phyloP scores from a whole-genome alignment of 2,113 vertebrate species.

The Stegostoma tigrinum region DNA sequence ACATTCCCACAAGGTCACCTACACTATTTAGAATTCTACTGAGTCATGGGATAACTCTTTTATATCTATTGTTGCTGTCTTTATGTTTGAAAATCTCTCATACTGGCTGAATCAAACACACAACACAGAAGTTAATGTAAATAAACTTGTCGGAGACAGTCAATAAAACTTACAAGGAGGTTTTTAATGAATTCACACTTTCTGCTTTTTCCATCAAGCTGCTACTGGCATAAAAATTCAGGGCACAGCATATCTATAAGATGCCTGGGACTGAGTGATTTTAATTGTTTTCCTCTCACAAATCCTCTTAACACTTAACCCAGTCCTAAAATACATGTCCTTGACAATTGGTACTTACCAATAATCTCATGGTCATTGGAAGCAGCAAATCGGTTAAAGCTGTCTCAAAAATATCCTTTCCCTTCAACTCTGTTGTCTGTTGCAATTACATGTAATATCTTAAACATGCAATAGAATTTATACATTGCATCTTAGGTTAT shows the following conservation, averaged over 20 bases:
- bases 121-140: background rate
- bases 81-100: constrained; percentile 9
- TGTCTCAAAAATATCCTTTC: background rate
- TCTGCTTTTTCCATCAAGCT: background rate
- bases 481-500: background rate
- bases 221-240: constrained; percentile 8
- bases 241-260: background rate
- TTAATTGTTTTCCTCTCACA: constrained; percentile 24
- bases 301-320: background rate
- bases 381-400: background rate
- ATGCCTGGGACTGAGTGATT: background rate
- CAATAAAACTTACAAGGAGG: background rate
- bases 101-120: background rate
- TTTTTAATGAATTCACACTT: constrained; percentile 1
- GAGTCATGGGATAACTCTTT: background rate
- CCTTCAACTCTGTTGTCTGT: background rate
- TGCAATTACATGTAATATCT: background rate
- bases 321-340: background rate
- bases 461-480: background rate
- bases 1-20: background rate
- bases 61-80: background rate
- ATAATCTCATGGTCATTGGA: background rate
- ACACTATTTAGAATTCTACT: background rate
- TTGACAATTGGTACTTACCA: background rate
- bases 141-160: background rate